phyloP scores from a whole-genome alignment of 2,113 vertebrate species.

The Muntiacus reevesi region DNA sequence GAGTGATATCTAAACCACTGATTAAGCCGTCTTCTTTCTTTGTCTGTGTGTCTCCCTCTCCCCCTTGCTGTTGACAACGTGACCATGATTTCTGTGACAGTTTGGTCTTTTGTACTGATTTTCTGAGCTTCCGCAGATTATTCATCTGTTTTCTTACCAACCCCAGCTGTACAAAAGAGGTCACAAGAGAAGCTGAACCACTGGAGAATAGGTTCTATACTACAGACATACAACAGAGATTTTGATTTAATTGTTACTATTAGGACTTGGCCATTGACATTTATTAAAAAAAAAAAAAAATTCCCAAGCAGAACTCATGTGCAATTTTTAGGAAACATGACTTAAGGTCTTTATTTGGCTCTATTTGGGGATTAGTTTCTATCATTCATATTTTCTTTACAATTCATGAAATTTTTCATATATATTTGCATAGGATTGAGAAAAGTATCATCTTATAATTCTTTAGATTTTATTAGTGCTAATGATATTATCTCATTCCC shows the following conservation, averaged over 20 bases:
- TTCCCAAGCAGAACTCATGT: background rate
- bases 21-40: accelerated
- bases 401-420: background rate
- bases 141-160: background rate
- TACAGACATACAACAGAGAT: background rate
- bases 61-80: background rate
- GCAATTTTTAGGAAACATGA: background rate
- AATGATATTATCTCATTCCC: background rate
- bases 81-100: background rate
- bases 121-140: background rate
- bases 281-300: background rate
- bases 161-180: accelerated
- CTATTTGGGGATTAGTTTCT: background rate
- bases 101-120: background rate
- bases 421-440: background rate
- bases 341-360: background rate
- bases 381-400: background rate
- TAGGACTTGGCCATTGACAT: background rate
- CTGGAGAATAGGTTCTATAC: background rate
- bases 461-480: background rate
- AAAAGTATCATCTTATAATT: background rate
- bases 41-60: background rate
- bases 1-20: background rate
- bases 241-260: background rate
- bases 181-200: background rate